These are phyloP conservation scores for Sebastiscus albofasciatus DNA, from an alignment of 2,797 vertebrate species.

Conservation along the genomic window DNA sequence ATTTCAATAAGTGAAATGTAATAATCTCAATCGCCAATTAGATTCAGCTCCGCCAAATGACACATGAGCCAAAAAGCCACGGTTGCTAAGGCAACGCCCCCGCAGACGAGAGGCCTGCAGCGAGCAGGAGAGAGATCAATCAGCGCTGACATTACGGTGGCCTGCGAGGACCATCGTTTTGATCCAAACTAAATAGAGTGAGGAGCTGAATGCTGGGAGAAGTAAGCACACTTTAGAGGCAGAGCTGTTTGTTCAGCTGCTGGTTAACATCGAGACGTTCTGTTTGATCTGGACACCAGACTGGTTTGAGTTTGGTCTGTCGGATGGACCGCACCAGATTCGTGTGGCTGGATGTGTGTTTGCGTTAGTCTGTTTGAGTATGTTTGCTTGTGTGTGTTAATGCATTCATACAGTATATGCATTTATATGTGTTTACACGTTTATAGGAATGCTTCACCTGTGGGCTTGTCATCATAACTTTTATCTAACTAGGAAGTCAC, in stretches of 20 bases:
- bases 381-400: not conserved
- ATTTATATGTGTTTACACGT: not conserved
- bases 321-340: not conserved
- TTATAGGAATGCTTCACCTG: not conserved
- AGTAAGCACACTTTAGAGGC: conserved; percentile 63
- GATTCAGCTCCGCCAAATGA: conserved; percentile 34
- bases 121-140: conserved; percentile 68
- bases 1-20: conserved; percentile 56
- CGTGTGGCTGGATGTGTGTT: not conserved
- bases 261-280: conserved; percentile 53
- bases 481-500: too few relatives aligned
- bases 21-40: conserved; percentile 44
- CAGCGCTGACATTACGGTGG: conserved; percentile 64
- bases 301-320: conserved; percentile 31
- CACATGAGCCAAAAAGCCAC: conserved; percentile 42
- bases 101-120: conserved; percentile 41
- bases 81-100: conserved; percentile 60
- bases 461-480: not conserved
- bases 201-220: conserved; percentile 61
- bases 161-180: conserved; percentile 57
- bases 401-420: not conserved
- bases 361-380: not conserved
- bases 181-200: conserved; percentile 72
- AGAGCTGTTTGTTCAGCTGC: conserved; percentile 81
- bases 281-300: conserved; percentile 72